Conservation (phyloP, 2,888 invertebrate genomes). For the Acrocyrtus sp. region DNA sequence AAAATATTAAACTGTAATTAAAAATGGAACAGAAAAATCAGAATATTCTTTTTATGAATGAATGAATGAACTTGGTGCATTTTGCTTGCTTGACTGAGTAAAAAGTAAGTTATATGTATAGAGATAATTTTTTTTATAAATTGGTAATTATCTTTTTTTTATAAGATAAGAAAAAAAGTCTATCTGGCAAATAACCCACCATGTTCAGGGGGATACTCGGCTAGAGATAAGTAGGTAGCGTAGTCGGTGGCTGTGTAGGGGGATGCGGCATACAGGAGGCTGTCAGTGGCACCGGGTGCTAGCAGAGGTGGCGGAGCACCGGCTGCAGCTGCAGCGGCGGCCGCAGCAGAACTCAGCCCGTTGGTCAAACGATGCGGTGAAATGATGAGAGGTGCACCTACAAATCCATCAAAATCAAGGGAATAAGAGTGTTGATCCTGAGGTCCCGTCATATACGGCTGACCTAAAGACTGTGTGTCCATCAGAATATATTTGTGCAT, state of each 20-base stretch:
- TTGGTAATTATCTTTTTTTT: too few relatives aligned
- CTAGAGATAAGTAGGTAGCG: slow-evolving; percentile 88
- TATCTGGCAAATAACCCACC: slow-evolving; percentile 64
- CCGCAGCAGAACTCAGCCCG: slow-evolving; percentile 70
- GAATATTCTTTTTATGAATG: too few relatives aligned
- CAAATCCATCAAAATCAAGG: slow-evolving; percentile 62
- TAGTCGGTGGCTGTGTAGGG: slow-evolving; percentile 77
- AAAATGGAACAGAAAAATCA: too few relatives aligned
- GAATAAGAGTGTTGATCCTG: slow-evolving; percentile 55
- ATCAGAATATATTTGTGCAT: slow-evolving; percentile 62
- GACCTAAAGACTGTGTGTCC: slow-evolving; percentile 59
- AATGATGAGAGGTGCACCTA: slow-evolving; percentile 90
- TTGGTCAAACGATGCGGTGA: slow-evolving; percentile 72
- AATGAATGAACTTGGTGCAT: too few relatives aligned
- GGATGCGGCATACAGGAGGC: slow-evolving; percentile 80
- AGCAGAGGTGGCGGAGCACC: slow-evolving; percentile 73
- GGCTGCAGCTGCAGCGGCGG: slow-evolving; percentile 72
- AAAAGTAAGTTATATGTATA: slow-evolving; percentile 4
- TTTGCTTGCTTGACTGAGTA: slow-evolving; percentile 6
- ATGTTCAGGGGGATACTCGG: slow-evolving; percentile 66
- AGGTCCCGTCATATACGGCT: slow-evolving; percentile 56
- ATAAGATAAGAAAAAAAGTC: slow-evolving; percentile 51
- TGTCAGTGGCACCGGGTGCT: slow-evolving; percentile 77
- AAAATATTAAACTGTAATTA: too few relatives aligned
- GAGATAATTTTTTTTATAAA: not conserved